phyloP scores from a whole-genome alignment of 2,888 invertebrate genomes.

The Coelopa pilipes region DNA sequence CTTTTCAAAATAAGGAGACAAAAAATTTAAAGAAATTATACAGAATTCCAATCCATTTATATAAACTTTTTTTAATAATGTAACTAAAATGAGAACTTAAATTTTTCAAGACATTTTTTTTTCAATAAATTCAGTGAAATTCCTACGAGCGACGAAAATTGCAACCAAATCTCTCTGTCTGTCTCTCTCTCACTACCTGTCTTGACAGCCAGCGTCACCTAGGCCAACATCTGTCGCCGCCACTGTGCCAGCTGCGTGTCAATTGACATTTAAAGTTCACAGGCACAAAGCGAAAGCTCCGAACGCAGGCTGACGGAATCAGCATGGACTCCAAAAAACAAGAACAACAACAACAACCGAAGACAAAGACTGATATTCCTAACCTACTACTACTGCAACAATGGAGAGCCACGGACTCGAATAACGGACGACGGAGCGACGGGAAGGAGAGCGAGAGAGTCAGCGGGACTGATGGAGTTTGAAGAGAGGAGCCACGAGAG shows the following conservation, averaged over 20 bases:
- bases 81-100: no score
- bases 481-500: slow-evolving; percentile 17
- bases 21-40: no score
- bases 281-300: slow-evolving; percentile 46
- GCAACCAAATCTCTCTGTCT: no score
- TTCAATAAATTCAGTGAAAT: no score
- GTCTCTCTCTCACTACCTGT: no score
- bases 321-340: neutral
- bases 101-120: no score
- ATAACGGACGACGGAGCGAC: no score
- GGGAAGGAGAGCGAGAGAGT: neutral
- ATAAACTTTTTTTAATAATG: no score
- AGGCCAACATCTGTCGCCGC: neutral
- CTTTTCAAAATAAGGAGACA: no score
- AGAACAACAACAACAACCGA: neutral
- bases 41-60: no score
- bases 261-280: slow-evolving; percentile 51
- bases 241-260: slow-evolving; percentile 44
- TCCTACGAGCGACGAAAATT: no score
- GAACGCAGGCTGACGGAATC: slow-evolving; percentile 9
- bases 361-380: slow-evolving; percentile 44
- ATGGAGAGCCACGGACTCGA: neutral
- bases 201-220: no score
- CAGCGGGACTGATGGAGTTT: neutral
- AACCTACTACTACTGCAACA: slow-evolving; percentile 48